Conservation (phyloP, 2,113 vertebrate species). For the Balaeniceps rex region DNA sequence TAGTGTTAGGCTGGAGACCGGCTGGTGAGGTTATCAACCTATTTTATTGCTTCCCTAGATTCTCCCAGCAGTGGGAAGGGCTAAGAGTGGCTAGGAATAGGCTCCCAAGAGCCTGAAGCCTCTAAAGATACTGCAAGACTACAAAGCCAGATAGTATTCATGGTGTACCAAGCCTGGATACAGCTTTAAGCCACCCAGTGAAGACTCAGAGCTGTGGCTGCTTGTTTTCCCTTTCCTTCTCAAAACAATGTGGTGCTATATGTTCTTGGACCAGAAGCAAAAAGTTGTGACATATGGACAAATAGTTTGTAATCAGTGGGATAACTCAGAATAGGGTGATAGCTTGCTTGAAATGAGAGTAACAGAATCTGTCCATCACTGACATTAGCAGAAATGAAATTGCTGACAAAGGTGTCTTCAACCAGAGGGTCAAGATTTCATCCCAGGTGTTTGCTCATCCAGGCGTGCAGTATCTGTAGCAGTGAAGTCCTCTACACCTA, state of each 20-base stretch:
- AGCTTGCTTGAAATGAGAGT: not conserved
- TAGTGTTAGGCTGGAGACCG: not conserved
- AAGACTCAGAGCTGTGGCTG: not conserved
- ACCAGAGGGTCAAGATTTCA: not conserved
- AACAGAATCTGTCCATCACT: not conserved
- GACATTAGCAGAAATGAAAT: not conserved
- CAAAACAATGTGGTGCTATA: not conserved
- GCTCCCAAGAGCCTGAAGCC: not conserved
- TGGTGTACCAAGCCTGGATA: not conserved
- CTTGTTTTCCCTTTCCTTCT: not conserved
- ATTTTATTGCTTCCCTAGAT: not conserved
- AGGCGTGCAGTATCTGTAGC: not conserved
- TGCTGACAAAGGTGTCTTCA: not conserved
- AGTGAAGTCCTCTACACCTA: not conserved
- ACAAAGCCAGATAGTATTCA: not conserved
- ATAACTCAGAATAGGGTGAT: not conserved
- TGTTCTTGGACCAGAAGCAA: not conserved
- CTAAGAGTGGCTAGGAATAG: not conserved
- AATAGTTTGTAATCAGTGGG: not conserved
- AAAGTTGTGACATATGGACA: not conserved
- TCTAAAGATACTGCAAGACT: not conserved
- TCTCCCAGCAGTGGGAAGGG: not conserved
- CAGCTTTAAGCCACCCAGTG: not conserved
- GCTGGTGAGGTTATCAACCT: not conserved
- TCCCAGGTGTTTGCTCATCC: not conserved